Evolutionary conservation across 1,140 invertebrate species (phyloP).

Genomic region (Bombus superbus): DNA sequence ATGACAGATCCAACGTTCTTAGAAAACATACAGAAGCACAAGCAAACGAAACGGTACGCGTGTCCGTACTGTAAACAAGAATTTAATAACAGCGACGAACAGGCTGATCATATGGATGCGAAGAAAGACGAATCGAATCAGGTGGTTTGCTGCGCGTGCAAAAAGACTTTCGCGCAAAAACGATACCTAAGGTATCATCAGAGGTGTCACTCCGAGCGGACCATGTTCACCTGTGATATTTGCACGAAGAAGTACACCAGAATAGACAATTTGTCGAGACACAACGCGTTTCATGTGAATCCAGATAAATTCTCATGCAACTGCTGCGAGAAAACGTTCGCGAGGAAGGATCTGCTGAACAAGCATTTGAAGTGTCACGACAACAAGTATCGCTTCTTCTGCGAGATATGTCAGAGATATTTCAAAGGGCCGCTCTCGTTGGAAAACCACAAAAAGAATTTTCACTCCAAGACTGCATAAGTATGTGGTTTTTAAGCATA

Average conservation of each 20-base stretch:
- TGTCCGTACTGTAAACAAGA: constrained; percentile 75
- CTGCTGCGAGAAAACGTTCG: constrained; percentile 75
- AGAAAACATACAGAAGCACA: constrained; percentile 65
- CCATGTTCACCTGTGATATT: constrained; percentile 76
- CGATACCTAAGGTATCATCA: constrained; percentile 77
- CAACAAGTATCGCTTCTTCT: constrained; percentile 72
- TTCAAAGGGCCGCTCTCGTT: constrained; percentile 73
- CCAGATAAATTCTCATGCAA: constrained; percentile 77
- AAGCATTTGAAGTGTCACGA: constrained; percentile 78
- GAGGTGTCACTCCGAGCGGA: constrained; percentile 73
- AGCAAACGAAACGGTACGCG: constrained; percentile 50
- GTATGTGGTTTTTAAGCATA: not conserved
- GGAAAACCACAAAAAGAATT: constrained; percentile 66
- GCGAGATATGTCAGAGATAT: constrained; percentile 73
- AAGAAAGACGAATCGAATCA: constrained; percentile 68
- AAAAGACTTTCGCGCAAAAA: constrained; percentile 75
- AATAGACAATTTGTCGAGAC: constrained; percentile 77
- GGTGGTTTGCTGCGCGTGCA: constrained; percentile 75
- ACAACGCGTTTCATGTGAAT: constrained; percentile 78
- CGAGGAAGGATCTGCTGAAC: constrained; percentile 76
- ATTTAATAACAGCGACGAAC: constrained; percentile 63
- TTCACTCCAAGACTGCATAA: not conserved
- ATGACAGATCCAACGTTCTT: constrained; percentile 76
- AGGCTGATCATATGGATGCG: constrained; percentile 70
- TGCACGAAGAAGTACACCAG: constrained; percentile 77